A percentile compares a stretch with the other conserved stretches of the same genome.
Evolutionary conservation across 1,140 invertebrate genomes (phyloP).

Genomic region (Penaeus vannamei): DNA sequence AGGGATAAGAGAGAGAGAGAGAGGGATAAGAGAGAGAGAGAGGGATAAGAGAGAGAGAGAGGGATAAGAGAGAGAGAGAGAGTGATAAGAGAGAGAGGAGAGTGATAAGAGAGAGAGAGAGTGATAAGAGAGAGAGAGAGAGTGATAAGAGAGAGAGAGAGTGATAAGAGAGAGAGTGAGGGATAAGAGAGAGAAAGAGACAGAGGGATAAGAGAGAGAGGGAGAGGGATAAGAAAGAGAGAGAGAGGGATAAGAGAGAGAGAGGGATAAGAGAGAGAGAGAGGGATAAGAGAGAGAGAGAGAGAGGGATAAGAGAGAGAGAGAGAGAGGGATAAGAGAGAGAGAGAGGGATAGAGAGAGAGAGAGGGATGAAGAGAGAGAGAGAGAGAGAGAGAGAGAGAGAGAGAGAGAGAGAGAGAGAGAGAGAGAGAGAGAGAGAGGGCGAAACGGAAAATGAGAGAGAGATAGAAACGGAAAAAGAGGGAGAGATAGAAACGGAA

Average conservation of each 20-base stretch:
- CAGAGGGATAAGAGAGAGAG: neutral
- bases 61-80: too few species aligned
- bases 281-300: neutral
- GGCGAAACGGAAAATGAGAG: neutral
- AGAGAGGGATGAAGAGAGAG: neutral
- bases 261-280: neutral
- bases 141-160: neutral
- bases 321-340: neutral
- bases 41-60: neutral
- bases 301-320: neutral
- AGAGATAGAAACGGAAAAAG: too few species aligned
- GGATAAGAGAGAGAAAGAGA: neutral
- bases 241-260: neutral
- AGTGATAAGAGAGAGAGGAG: neutral
- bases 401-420: neutral
- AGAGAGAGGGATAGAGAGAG: too few species aligned
- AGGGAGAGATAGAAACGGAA: neutral
- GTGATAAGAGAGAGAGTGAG: neutral
- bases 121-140: neutral
- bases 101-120: neutral
- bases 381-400: neutral
- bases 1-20: neutral
- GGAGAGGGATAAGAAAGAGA: neutral
- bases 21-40: conserved; percentile 1
- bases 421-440: neutral